Percentiles rank a stretch among this genome's conserved stretches.
These are phyloP conservation scores for Vicugna pacos DNA, from an alignment of 2,113 vertebrate species.

Conservation along the genomic window DNA sequence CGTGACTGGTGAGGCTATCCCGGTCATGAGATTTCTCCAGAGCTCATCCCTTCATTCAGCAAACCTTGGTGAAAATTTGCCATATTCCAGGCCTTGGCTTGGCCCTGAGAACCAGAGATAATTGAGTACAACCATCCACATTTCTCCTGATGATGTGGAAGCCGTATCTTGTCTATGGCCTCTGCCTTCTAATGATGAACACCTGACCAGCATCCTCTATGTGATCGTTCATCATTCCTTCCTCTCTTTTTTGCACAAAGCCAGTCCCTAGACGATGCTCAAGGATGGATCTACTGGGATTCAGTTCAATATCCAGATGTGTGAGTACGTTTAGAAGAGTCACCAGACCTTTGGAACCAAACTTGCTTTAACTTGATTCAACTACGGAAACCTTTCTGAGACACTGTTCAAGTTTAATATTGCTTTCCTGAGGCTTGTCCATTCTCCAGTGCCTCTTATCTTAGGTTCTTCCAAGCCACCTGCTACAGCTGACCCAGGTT, in stretches of 20 bases:
- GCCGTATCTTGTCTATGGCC: constrained; percentile 38
- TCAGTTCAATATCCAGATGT: constrained; percentile 74
- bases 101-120: background rate
- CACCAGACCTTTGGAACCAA: constrained; percentile 69
- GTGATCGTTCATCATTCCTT: constrained; percentile 53
- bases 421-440: constrained; percentile 65
- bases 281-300: constrained; percentile 55
- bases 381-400: constrained; percentile 59
- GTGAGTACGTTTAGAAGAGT: constrained; percentile 52
- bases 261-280: constrained; percentile 63
- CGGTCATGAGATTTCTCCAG: constrained; percentile 37
- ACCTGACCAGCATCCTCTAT: constrained; percentile 63
- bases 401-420: constrained; percentile 49
- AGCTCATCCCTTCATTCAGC: constrained; percentile 36
- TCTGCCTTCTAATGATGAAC: constrained; percentile 61
- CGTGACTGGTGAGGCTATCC: constrained; percentile 24
- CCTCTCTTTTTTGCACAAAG: constrained; percentile 29
- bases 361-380: constrained; percentile 53
- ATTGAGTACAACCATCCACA: constrained; percentile 30
- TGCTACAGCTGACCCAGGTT: constrained; percentile 57
- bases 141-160: constrained; percentile 28
- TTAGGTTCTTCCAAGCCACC: constrained; percentile 75
- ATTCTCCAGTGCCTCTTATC: constrained; percentile 64
- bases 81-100: background rate
- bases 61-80: constrained; percentile 50